Conservation (phyloP, 2,797 vertebrate genomes). For the Takifugu rubripes region DNA sequence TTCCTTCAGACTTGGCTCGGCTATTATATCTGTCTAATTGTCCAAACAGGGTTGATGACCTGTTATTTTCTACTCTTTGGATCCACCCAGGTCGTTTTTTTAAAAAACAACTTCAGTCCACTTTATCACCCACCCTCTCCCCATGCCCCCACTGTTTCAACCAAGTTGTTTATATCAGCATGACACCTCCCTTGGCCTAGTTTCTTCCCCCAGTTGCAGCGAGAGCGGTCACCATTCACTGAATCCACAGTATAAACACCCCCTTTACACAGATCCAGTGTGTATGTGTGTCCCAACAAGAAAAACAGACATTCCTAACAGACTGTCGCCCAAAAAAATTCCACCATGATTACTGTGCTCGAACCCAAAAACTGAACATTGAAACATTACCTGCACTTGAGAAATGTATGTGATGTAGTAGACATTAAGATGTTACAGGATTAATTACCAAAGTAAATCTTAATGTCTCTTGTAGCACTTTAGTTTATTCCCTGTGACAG, state of each 20-base stretch:
- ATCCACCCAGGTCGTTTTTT: conserved; percentile 11
- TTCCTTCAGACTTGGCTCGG: background rate
- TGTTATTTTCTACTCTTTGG: background rate
- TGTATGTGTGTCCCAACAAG: conserved; percentile 3
- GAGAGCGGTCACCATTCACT: conserved; percentile 30
- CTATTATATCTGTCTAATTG: too few relatives aligned
- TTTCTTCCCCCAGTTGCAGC: conserved; percentile 36
- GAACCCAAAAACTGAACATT: background rate
- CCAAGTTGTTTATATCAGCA: conserved; percentile 64
- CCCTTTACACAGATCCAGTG: conserved; percentile 13
- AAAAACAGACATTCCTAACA: conserved; percentile 23
- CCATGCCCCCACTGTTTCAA: conserved; percentile 30
- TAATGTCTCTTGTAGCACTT: background rate
- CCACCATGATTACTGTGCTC: conserved; percentile 6
- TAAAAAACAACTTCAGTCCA: conserved; percentile 18
- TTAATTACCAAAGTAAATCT: too few relatives aligned
- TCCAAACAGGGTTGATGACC: background rate
- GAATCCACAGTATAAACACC: conserved; percentile 34
- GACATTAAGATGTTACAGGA: too few relatives aligned
- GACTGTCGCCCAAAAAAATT: conserved; percentile 25
- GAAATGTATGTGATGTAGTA: too few relatives aligned
- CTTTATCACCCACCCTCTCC: conserved; percentile 10
- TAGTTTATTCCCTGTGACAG: too few relatives aligned
- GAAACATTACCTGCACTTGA: background rate
- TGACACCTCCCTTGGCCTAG: conserved; percentile 54